A percentile compares a stretch with the other conserved stretches of the same genome.
These are phyloP conservation scores for Sebastolobus alascanus DNA, from an alignment of 2,797 vertebrate species.

Conservation along the genomic window DNA sequence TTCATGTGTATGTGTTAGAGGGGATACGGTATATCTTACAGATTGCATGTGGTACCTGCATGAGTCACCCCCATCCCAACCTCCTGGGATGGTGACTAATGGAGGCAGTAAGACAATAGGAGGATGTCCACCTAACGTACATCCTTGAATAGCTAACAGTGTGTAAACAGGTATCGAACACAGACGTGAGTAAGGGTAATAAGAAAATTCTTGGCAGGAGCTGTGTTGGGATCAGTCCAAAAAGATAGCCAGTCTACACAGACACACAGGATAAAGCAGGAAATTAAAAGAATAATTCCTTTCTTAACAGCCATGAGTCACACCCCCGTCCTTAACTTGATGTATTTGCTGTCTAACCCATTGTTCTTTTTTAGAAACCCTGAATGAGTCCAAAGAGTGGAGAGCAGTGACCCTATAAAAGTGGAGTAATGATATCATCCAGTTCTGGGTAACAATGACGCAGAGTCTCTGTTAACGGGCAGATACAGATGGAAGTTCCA, in stretches of 20 bases:
- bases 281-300: constrained; percentile 24
- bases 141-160: neutral
- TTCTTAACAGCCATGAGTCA: constrained; percentile 21
- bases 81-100: neutral
- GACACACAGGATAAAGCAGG: neutral
- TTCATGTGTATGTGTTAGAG: neutral
- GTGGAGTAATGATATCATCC: constrained; percentile 20
- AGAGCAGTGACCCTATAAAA: neutral
- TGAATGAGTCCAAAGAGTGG: neutral
- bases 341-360: constrained; percentile 1
- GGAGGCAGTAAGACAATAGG: neutral
- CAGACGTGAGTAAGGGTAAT: neutral
- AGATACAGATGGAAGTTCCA: neutral
- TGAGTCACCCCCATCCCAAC: neutral
- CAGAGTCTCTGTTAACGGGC: constrained; percentile 10
- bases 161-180: neutral
- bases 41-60: neutral
- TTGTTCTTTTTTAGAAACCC: constrained; percentile 25
- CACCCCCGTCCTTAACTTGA: neutral
- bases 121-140: neutral
- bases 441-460: constrained; percentile 33
- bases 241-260: constrained; percentile 7
- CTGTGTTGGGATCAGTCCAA: constrained; percentile 22
- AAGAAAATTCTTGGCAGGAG: constrained; percentile 12
- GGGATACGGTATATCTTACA: neutral